phyloP scores from a whole-genome alignment of 2,797 vertebrate genomes.

The Anableps anableps region DNA sequence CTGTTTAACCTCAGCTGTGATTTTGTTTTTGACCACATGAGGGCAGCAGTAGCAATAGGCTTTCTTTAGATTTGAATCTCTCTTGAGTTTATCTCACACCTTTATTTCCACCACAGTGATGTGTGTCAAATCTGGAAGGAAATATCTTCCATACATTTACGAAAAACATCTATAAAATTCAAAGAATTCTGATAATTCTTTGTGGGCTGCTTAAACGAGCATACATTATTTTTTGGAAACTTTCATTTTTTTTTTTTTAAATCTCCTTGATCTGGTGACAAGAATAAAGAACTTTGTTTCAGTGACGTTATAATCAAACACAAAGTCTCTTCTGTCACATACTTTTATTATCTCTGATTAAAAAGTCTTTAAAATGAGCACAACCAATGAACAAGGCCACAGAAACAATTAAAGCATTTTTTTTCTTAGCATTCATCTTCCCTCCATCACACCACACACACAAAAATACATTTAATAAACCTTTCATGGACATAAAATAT shows the following conservation, averaged over 20 bases:
- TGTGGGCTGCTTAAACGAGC: neutral
- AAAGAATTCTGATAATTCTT: neutral
- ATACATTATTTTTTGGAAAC: neutral
- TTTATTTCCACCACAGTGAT: neutral
- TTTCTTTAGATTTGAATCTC: no score
- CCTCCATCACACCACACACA: constrained; percentile 20
- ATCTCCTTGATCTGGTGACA: neutral
- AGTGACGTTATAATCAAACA: constrained; percentile 14
- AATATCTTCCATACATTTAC: neutral
- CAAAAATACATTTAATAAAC: constrained; percentile 8
- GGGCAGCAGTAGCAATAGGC: neutral
- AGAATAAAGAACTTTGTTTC: neutral
- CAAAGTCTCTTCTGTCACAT: constrained; percentile 31
- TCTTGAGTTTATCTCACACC: no score
- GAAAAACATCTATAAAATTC: neutral
- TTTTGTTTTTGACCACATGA: neutral
- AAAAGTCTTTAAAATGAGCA: constrained; percentile 65
- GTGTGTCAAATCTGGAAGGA: neutral
- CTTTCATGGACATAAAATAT: constrained; percentile 9
- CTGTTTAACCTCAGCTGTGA: neutral
- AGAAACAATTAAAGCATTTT: constrained; percentile 30
- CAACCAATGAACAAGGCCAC: constrained; percentile 74
- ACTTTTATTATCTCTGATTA: constrained; percentile 69
- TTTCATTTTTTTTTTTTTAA: neutral
- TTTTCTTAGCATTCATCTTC: constrained; percentile 19